phyloP scores from a whole-genome alignment of 2,113 vertebrate species.

The Oncorhynchus clarkii region DNA sequence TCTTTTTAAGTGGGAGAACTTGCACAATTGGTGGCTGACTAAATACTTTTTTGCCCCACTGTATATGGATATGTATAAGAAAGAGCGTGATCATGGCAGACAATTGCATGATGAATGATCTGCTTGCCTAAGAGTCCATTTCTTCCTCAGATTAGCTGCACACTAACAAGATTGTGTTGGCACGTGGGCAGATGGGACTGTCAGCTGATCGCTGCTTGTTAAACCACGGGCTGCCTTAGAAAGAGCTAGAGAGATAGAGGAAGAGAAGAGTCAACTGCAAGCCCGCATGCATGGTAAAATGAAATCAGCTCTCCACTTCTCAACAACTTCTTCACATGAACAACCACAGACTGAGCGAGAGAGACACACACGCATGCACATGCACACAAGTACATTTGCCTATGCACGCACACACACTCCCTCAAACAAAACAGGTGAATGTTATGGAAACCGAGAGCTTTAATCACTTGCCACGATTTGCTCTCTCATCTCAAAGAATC shows the following conservation, averaged over 20 bases:
- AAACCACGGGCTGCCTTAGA: constrained; percentile 68
- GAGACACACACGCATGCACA: background rate
- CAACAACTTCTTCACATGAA: background rate
- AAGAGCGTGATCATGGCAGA: constrained; percentile 51
- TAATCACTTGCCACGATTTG: constrained; percentile 6
- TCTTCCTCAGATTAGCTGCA: constrained; percentile 66
- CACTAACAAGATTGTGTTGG: constrained; percentile 75
- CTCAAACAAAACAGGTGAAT: constrained; percentile 34
- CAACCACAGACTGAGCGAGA: constrained; percentile 6
- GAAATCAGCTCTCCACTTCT: background rate
- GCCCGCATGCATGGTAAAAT: constrained; percentile 33
- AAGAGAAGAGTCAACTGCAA: constrained; percentile 35
- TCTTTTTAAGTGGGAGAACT: too few relatives aligned
- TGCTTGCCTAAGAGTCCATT: constrained; percentile 53
- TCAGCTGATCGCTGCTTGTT: constrained; percentile 67
- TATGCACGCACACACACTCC: background rate
- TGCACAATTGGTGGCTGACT: too few relatives aligned
- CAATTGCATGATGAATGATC: constrained; percentile 64
- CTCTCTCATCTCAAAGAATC: constrained; percentile 56
- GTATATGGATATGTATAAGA: constrained; percentile 26
- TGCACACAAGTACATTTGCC: background rate
- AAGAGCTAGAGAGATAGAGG: constrained; percentile 51
- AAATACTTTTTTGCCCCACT: too few relatives aligned
- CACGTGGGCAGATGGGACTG: constrained; percentile 74
- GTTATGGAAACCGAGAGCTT: background rate